These are phyloP conservation scores for Coryphaenoides rupestris DNA, from an alignment of 2,113 vertebrate genomes.

Conservation along the genomic window DNA sequence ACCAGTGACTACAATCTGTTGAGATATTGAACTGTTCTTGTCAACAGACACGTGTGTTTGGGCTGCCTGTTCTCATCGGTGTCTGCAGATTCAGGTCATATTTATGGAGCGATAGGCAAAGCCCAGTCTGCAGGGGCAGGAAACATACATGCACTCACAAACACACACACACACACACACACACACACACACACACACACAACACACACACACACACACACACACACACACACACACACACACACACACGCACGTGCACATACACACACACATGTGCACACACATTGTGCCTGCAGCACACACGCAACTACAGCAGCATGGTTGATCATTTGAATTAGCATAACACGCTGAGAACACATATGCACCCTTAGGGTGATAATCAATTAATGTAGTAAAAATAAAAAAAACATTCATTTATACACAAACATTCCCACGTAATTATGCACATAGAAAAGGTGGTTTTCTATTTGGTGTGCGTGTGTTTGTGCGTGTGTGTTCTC, in stretches of 20 bases:
- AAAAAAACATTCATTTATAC: neutral
- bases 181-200: too few relatives aligned
- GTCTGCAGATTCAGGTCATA: neutral
- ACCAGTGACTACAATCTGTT: too few relatives aligned
- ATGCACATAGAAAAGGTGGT: too few relatives aligned
- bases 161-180: too few relatives aligned
- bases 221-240: neutral
- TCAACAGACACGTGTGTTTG: too few relatives aligned
- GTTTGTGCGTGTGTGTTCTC: too few relatives aligned
- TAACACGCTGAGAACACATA: slow-evolving; percentile 60
- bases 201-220: too few relatives aligned
- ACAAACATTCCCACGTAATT: neutral
- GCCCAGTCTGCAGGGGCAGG: neutral
- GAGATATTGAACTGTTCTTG: too few relatives aligned
- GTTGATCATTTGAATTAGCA: slow-evolving; percentile 61
- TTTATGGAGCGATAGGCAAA: neutral
- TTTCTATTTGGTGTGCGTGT: too few relatives aligned
- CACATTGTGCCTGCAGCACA: too few relatives aligned
- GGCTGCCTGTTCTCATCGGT: neutral
- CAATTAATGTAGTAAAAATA: slow-evolving; percentile 43
- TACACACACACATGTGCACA: too few relatives aligned
- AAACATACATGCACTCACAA: neutral
- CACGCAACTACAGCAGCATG: slow-evolving; percentile 31
- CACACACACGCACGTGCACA: neutral
- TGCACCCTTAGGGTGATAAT: slow-evolving; percentile 57